A percentile compares a stretch with the other conserved stretches of the same genome.
Evolutionary conservation across 2,797 vertebrate genomes (phyloP).

Genomic region (Distichodus sexfasciatus): DNA sequence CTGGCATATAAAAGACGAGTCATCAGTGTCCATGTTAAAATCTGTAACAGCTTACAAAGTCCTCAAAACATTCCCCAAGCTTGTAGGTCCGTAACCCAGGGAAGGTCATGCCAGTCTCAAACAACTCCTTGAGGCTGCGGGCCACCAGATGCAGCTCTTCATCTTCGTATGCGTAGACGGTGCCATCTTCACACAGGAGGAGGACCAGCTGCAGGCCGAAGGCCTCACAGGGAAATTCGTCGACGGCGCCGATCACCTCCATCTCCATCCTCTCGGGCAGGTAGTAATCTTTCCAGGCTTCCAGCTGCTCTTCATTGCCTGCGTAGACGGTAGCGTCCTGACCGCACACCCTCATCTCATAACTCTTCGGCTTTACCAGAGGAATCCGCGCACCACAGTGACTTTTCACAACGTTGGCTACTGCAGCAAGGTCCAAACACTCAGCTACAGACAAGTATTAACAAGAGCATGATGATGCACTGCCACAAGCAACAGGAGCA

Average conservation of each 20-base stretch:
- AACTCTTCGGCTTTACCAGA: conserved; percentile 17
- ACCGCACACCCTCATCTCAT: conserved; percentile 27
- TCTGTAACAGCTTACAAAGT: conserved; percentile 25
- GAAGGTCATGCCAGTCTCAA: conserved; percentile 24
- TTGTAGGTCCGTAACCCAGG: conserved; percentile 22
- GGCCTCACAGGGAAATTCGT: conserved; percentile 28
- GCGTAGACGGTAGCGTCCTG: conserved; percentile 29
- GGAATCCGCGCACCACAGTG: neutral
- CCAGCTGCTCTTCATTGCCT: conserved; percentile 31
- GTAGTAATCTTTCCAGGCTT: conserved; percentile 45
- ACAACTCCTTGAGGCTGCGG: conserved; percentile 12
- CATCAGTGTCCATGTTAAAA: neutral
- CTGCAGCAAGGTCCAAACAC: neutral
- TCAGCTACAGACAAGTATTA: neutral
- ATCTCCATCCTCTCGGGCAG: conserved; percentile 38
- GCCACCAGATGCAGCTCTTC: conserved; percentile 43
- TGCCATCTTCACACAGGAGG: conserved; percentile 35
- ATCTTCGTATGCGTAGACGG: conserved; percentile 40
- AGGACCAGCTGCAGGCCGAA: conserved; percentile 40
- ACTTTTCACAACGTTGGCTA: neutral
- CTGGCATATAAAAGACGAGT: too few relatives aligned
- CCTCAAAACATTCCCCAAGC: conserved; percentile 38
- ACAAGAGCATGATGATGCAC: neutral
- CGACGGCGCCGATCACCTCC: conserved; percentile 41
- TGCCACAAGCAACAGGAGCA: neutral